Base-by-base conservation (phyloP, 2,113 vertebrate species). In the Rattus norvegicus region DNA sequence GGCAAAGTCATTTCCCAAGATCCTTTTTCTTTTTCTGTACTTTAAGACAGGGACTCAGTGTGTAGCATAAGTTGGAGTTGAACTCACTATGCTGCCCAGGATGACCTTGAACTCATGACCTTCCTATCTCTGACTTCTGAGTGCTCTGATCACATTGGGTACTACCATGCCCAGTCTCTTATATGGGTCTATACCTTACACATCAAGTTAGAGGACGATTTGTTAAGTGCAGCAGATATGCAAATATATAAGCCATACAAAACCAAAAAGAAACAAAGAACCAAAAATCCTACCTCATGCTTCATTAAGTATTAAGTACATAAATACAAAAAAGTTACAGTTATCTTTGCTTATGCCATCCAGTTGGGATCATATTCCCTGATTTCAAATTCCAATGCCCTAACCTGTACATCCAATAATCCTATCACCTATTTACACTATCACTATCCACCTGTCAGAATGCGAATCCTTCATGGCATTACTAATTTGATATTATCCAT, bases 351-450 rank as follows among this genome's bases (percentile, higher is more conserved):
- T 77, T 90, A 70, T 43, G 39, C 4, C 52, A 36, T 83, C 16
- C 12, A 70, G 1, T 73, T 83, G 69, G 65, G 88, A 90, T 77
- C 16, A n/a, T 36, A 54, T 2, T 88, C 39, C 33, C 43, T 94
- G 75, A 89, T 80, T 70, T 84, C 43, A 96, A 93, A 94, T 91
- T 93, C 7, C 19, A 81, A 26, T 47, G 79, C 26, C 73, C n/a
- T 43, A 24, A 92, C 28, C 20, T 10, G 20, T 33, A 61, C 39
- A 20, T 49, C 17, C 65, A 49, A 47, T 52, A n/a, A 43, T 43
- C 43, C 69, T 39, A 86, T 72, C n/a, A 83, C 77, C 12, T 87
- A 56, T 36, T 49, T 61, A 26, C 30, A 65, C 12, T 26, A 67
- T 16, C 33, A 87, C 5, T 81, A 80, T 13, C 52, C 59, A n/a